These are phyloP conservation scores for Brevimyrus niger DNA, from an alignment of 2,113 vertebrate species.

Conservation along the genomic window DNA sequence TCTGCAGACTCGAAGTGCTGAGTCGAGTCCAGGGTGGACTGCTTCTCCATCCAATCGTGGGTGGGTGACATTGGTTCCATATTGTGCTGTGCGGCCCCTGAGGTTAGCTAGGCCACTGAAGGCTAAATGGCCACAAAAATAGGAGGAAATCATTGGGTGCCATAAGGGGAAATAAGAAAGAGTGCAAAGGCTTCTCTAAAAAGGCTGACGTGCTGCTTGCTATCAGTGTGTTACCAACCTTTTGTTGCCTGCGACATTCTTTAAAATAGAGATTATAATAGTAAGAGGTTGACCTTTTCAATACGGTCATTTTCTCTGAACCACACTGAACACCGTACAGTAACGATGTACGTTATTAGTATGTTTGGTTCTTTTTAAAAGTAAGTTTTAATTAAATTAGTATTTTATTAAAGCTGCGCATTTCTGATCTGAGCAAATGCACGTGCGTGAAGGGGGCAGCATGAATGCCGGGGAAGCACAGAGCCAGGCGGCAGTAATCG, in stretches of 20 bases:
- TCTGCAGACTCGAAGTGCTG: neutral
- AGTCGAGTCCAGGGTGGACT: neutral
- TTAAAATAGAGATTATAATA: neutral
- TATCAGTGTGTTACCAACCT: neutral
- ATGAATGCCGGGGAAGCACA: neutral
- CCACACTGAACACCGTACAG: neutral
- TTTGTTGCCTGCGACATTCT: neutral
- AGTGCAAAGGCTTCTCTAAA: neutral
- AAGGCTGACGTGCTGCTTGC: neutral
- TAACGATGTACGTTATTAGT: neutral
- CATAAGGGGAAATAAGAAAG: neutral
- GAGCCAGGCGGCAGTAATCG: neutral
- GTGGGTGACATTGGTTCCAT: neutral
- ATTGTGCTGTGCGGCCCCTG: neutral
- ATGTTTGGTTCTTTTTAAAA: neutral
- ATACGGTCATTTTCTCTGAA: neutral
- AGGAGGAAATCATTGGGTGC: neutral
- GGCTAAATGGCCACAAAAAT: neutral
- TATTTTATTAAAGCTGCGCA: neutral
- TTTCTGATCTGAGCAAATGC: neutral
- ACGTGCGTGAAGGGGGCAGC: neutral
- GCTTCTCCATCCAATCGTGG: neutral
- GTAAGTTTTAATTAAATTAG: neutral
- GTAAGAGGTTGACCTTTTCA: neutral
- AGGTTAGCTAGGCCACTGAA: neutral